These are phyloP conservation scores for Microcebus murinus DNA, from an alignment of 2,113 vertebrate genomes.

Conservation along the genomic window DNA sequence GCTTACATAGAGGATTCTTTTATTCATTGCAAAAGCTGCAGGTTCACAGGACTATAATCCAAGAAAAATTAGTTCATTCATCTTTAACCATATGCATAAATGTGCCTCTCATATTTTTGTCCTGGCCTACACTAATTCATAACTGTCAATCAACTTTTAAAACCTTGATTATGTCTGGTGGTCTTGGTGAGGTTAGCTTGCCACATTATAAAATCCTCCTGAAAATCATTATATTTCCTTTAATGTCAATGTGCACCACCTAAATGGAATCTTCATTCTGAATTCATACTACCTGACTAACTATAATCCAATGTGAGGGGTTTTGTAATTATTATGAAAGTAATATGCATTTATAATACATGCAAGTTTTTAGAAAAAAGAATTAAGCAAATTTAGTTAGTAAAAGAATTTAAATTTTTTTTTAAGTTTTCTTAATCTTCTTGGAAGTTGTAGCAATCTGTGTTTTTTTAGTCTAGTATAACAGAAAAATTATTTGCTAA, in stretches of 20 bases:
- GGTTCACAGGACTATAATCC: conserved; percentile 64
- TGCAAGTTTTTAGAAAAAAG: not conserved
- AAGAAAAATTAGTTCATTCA: conserved; percentile 79
- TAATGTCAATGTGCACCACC: not conserved
- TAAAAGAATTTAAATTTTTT: not conserved
- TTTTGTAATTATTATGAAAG: conserved; percentile 16
- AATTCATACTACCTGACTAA: not conserved
- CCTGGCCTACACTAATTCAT: conserved; percentile 57
- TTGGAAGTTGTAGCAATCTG: not conserved
- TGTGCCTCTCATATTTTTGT: conserved; percentile 65
- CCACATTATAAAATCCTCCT: not conserved
- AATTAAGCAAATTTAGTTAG: not conserved
- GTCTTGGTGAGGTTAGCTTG: conserved; percentile 11
- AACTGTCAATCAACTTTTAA: conserved; percentile 71
- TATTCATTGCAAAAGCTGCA: conserved; percentile 63
- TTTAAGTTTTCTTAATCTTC: conserved; percentile 4
- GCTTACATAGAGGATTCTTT: conserved; percentile 74
- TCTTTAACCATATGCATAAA: conserved; percentile 60
- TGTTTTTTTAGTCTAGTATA: not conserved
- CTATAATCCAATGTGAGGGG: not conserved
- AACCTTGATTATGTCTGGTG: conserved; percentile 66
- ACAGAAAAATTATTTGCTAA: not conserved
- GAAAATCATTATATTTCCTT: conserved; percentile 44
- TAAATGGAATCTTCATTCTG: conserved; percentile 22
- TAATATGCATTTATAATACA: not conserved